A percentile compares a stretch with the other conserved stretches of the same genome.
Evolutionary conservation across 2,888 invertebrate species (phyloP).

Genomic region (Andrena dorsata): DNA sequence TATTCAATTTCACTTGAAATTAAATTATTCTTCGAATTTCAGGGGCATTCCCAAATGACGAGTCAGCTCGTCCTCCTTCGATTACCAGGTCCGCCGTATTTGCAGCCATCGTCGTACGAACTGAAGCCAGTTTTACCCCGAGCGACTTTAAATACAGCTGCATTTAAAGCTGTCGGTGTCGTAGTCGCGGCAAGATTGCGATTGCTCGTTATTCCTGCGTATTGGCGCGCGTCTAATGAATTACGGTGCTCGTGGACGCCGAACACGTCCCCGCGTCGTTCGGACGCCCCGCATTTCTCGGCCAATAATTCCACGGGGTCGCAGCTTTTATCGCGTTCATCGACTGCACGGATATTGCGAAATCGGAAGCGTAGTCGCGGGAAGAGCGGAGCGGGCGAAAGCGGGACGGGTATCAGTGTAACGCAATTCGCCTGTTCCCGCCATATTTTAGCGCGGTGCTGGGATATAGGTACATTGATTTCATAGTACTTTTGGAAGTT

Average conservation of each 20-base stretch:
- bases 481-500: no score
- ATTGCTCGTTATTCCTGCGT: slow-evolving; percentile 61
- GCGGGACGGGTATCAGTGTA: not conserved
- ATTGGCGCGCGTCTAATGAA: slow-evolving; percentile 63
- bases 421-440: slow-evolving; percentile 10
- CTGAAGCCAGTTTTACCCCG: not conserved
- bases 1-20: no score
- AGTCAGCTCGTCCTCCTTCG: no score
- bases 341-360: slow-evolving; percentile 28
- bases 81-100: not conserved
- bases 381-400: not conserved
- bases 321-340: slow-evolving; percentile 26
- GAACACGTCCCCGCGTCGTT: slow-evolving; percentile 1
- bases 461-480: no score
- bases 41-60: no score
- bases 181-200: slow-evolving; percentile 1
- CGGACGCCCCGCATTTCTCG: slow-evolving; percentile 15
- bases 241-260: slow-evolving; percentile 26
- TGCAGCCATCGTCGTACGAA: not conserved
- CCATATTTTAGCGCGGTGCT: not conserved
- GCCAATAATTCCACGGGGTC: slow-evolving; percentile 41
- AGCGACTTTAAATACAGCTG: not conserved
- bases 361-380: slow-evolving; percentile 22
- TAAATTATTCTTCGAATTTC: no score
- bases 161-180: not conserved